phyloP scores from a whole-genome alignment of 1,140 invertebrate genomes.

The Paralvinella palmiformis region DNA sequence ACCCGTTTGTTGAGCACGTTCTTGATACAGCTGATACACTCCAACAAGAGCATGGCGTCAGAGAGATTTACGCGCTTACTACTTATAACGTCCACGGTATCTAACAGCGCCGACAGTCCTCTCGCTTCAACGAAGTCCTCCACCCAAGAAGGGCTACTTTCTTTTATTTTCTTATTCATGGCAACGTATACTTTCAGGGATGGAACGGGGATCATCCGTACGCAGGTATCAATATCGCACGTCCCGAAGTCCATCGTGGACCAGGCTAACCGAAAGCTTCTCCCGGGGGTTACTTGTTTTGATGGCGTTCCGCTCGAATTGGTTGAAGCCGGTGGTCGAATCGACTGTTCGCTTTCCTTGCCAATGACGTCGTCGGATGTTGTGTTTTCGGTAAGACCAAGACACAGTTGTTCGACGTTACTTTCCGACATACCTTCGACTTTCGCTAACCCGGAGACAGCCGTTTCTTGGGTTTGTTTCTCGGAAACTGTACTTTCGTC shows the following conservation, averaged over 20 bases:
- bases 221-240: conserved; percentile 44
- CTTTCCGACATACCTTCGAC: too few relatives aligned
- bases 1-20: conserved; percentile 53
- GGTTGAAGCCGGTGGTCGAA: too few relatives aligned
- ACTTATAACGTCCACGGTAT: conserved; percentile 48
- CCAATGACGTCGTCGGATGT: too few relatives aligned
- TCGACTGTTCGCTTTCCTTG: too few relatives aligned
- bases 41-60: conserved; percentile 50
- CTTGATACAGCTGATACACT: conserved; percentile 51
- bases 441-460: too few relatives aligned
- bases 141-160: conserved; percentile 49
- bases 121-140: conserved; percentile 52
- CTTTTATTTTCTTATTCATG: conserved; percentile 47
- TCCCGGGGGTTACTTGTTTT: too few relatives aligned
- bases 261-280: too few relatives aligned
- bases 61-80: conserved; percentile 35
- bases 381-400: too few relatives aligned
- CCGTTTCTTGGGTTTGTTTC: too few relatives aligned
- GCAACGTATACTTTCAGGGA: conserved; percentile 48
- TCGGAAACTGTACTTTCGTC: too few relatives aligned
- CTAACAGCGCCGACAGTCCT: conserved; percentile 47
- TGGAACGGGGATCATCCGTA: conserved; percentile 47
- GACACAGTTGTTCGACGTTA: too few relatives aligned
- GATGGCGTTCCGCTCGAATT: too few relatives aligned
- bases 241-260: conserved; percentile 14